Evolutionary conservation across 2,888 invertebrate genomes (phyloP).

Genomic region (Synanthedon formicaeformis): DNA sequence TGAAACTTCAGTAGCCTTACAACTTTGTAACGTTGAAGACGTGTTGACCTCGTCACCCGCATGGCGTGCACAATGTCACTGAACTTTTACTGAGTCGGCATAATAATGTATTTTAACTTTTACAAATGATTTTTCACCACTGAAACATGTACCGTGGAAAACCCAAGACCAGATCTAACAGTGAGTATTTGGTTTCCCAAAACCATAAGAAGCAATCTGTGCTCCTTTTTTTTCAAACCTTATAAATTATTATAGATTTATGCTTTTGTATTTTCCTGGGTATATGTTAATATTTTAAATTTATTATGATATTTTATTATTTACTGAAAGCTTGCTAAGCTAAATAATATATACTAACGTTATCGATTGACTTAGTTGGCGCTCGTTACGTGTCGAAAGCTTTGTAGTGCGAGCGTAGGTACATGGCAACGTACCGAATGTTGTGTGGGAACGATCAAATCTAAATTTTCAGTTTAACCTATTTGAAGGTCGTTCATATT

Average conservation of each 20-base stretch:
- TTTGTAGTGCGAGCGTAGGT: neutral
- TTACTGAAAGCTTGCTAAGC: too few species aligned
- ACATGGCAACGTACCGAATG: too few species aligned
- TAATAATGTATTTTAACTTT: neutral
- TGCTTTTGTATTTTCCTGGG: too few species aligned
- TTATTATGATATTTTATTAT: too few species aligned
- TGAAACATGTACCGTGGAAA: slow-evolving; percentile 42
- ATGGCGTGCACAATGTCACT: neutral
- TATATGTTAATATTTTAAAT: too few species aligned
- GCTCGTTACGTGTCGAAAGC: neutral
- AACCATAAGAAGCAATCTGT: too few species aligned
- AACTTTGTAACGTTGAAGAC: neutral
- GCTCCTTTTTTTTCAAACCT: too few species aligned
- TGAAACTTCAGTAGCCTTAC: neutral
- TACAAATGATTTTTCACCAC: neutral
- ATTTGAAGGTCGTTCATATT: too few species aligned
- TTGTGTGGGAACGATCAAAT: too few species aligned
- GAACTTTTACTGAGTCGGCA: too few species aligned
- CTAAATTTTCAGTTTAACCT: too few species aligned
- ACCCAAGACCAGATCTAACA: slow-evolving; percentile 35
- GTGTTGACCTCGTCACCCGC: neutral
- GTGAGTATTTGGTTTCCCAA: slow-evolving; percentile 23
- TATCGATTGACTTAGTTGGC: slow-evolving; percentile 4
- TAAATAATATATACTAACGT: neutral
- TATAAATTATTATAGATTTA: too few species aligned